phyloP scores from a whole-genome alignment of 2,888 invertebrate species.

The Oscheius sp. region DNA sequence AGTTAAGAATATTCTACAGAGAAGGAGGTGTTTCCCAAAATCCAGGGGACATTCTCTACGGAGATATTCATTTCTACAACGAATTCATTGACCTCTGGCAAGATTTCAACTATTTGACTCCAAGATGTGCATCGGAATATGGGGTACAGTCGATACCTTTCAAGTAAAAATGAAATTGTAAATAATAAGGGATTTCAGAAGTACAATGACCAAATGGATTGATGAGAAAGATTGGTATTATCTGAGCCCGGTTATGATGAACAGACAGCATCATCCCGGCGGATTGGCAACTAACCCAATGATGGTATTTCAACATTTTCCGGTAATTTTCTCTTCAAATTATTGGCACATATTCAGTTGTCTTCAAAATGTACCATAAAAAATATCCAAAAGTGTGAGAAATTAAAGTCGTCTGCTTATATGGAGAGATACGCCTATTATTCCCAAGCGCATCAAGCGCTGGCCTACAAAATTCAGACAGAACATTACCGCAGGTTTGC shows the following conservation, averaged over 20 bases:
- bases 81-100: conserved; percentile 85
- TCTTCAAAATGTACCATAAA: not conserved
- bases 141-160: conserved; percentile 89
- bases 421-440: conserved; percentile 74
- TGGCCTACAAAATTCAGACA: conserved; percentile 82
- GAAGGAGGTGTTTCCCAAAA: conserved; percentile 74
- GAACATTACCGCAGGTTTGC: conserved; percentile 68
- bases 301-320: conserved; percentile 66
- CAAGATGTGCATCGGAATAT: conserved; percentile 94
- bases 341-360: not conserved
- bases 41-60: conserved; percentile 85
- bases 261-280: conserved; percentile 87
- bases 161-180: conserved; percentile 44
- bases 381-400: conserved; percentile 8
- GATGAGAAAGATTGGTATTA: conserved; percentile 51
- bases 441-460: conserved; percentile 88
- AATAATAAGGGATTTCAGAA: conserved; percentile 6
- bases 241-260: conserved; percentile 69
- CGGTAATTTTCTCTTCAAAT: conserved; percentile 41
- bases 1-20: not conserved
- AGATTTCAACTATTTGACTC: conserved; percentile 82
- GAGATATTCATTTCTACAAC: conserved; percentile 90
- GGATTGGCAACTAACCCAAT: conserved; percentile 78
- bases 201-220: conserved; percentile 55
- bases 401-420: conserved; percentile 22